A percentile compares a stretch with the other conserved stretches of the same genome.
Conservation (phyloP, 2,113 vertebrate genomes). For the Caloenas nicobarica region DNA sequence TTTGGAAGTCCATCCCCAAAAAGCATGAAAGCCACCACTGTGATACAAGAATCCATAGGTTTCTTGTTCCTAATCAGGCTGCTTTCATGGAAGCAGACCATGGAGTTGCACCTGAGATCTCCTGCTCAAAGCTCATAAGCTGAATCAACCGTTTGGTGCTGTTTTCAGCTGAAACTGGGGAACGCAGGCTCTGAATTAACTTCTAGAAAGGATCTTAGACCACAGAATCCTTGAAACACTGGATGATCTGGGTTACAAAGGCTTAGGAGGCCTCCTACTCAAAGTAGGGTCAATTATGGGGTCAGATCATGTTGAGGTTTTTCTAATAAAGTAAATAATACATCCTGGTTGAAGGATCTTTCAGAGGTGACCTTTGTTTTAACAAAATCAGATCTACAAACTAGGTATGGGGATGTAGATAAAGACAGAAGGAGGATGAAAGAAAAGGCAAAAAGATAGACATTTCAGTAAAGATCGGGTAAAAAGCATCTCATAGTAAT, state of each 20-base stretch:
- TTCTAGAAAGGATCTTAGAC: not conserved
- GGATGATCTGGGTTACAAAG: not conserved
- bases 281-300: accelerated
- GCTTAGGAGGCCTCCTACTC: not conserved
- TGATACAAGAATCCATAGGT: not conserved
- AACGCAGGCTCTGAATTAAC: not conserved
- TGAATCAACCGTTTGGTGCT: not conserved
- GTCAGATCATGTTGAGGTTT: not conserved
- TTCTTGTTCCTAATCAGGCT: not conserved
- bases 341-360: not conserved
- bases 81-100: not conserved
- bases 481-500: not conserved
- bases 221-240: not conserved
- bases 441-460: not conserved
- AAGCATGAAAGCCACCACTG: not conserved
- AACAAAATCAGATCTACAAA: not conserved
- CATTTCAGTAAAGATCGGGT: not conserved
- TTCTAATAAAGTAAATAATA: not conserved
- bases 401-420: not conserved
- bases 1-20: not conserved
- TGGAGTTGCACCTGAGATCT: not conserved
- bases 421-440: not conserved
- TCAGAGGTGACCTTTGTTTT: not conserved
- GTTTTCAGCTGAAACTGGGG: not conserved
- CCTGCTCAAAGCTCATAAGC: not conserved